phyloP scores from a whole-genome alignment of 2,113 vertebrate genomes.

The Rana temporaria region DNA sequence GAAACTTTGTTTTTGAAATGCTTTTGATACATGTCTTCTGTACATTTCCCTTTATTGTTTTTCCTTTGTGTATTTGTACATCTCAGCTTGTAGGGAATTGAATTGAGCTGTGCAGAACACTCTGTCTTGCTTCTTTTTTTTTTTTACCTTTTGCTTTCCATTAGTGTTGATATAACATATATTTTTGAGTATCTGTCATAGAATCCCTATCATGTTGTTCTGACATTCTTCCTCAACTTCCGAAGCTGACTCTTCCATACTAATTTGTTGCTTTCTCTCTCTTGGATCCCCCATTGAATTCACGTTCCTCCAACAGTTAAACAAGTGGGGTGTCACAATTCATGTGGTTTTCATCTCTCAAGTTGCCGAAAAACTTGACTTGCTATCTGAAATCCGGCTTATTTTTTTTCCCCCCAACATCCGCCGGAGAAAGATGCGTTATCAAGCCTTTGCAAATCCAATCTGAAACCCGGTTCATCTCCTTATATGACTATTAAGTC shows the following conservation, averaged over 20 bases:
- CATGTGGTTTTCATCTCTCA: conserved; percentile 23
- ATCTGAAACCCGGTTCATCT: not conserved
- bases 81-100: conserved; percentile 17
- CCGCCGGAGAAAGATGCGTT: conserved; percentile 9
- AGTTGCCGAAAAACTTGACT: conserved; percentile 1
- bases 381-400: conserved; percentile 1
- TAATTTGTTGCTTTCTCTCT: conserved; percentile 15
- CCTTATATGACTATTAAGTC: not conserved
- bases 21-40: not conserved
- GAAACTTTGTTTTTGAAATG: conserved; percentile 18
- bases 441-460: not conserved
- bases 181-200: conserved; percentile 43
- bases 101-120: conserved; percentile 32
- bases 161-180: conserved; percentile 42
- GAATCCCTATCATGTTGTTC: conserved; percentile 27
- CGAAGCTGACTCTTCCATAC: conserved; percentile 5
- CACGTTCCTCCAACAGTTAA: not conserved
- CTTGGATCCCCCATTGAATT: conserved; percentile 31
- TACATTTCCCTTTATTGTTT: not conserved
- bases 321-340: conserved; percentile 11
- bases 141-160: conserved; percentile 10
- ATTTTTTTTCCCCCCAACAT: not conserved
- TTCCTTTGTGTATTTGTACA: conserved; percentile 30
- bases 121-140: not conserved
- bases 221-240: conserved; percentile 9